Percentiles rank a stretch among this genome's conserved stretches.
Conservation (phyloP, 1,140 invertebrate species). For the Microplitis demolitor region DNA sequence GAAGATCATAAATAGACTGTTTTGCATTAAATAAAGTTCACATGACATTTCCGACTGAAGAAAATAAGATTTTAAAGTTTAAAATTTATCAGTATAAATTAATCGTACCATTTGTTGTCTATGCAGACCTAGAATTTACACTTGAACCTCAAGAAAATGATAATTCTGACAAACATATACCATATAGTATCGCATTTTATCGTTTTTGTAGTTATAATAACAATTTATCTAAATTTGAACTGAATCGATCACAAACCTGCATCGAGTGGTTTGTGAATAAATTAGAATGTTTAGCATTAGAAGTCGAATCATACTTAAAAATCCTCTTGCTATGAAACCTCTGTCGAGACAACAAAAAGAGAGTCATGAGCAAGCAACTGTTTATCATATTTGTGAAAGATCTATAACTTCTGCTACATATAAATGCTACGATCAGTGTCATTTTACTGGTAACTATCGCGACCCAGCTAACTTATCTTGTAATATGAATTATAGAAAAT, state of each 20-base stretch:
- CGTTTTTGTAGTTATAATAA: conserved; percentile 18
- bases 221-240: conserved; percentile 27
- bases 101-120: conserved; percentile 24
- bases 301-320: conserved; percentile 28
- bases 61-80: conserved; percentile 23
- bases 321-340: conserved; percentile 27
- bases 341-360: conserved; percentile 27
- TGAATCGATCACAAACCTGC: conserved; percentile 38
- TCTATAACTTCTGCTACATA: too few species aligned
- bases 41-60: conserved; percentile 3
- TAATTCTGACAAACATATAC: conserved; percentile 20
- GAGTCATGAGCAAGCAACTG: background rate
- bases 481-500: too few species aligned
- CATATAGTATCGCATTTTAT: conserved; percentile 24
- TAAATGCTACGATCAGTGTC: too few species aligned
- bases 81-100: conserved; percentile 29
- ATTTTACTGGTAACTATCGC: too few species aligned
- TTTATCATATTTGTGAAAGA: too few species aligned
- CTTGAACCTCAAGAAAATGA: background rate
- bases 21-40: conserved; percentile 13
- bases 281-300: background rate
- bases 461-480: too few species aligned
- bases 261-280: conserved; percentile 37
- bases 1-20: conserved; percentile 15
- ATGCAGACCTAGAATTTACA: conserved; percentile 31